Percentiles rank a stretch among this genome's conserved stretches.
phyloP scores from a whole-genome alignment of 2,797 vertebrate genomes.

The Phrynocephalus vlangalii region DNA sequence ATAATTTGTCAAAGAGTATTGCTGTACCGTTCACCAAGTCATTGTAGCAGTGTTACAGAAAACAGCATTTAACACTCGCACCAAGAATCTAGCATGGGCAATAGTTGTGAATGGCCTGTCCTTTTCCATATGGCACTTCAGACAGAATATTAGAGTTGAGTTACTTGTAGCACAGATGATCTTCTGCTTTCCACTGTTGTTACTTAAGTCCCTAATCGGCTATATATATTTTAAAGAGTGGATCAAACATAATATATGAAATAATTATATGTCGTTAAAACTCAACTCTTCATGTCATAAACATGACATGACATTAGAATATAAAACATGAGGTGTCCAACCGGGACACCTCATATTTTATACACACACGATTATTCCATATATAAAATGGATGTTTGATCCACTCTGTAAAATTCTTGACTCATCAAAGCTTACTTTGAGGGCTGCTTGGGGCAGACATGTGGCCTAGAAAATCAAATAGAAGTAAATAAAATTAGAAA shows the following conservation, averaged over 20 bases:
- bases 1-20: slow-evolving; percentile 9
- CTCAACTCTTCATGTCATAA: no score
- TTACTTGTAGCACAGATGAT: background rate
- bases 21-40: background rate
- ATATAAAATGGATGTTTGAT: background rate
- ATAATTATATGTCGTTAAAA: no score
- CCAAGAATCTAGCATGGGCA: background rate
- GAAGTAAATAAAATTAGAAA: slow-evolving; percentile 11
- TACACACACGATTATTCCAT: no score
- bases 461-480: slow-evolving; percentile 2
- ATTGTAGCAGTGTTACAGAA: background rate
- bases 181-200: background rate
- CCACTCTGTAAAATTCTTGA: background rate
- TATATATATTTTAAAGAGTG: no score
- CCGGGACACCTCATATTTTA: no score
- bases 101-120: background rate
- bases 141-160: background rate
- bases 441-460: background rate
- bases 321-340: no score
- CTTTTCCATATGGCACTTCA: background rate
- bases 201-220: background rate
- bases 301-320: no score
- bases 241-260: no score
- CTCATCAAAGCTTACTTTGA: background rate
- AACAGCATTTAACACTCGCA: background rate